phyloP scores from a whole-genome alignment of 2,888 invertebrate genomes.

The Plusia festucae region DNA sequence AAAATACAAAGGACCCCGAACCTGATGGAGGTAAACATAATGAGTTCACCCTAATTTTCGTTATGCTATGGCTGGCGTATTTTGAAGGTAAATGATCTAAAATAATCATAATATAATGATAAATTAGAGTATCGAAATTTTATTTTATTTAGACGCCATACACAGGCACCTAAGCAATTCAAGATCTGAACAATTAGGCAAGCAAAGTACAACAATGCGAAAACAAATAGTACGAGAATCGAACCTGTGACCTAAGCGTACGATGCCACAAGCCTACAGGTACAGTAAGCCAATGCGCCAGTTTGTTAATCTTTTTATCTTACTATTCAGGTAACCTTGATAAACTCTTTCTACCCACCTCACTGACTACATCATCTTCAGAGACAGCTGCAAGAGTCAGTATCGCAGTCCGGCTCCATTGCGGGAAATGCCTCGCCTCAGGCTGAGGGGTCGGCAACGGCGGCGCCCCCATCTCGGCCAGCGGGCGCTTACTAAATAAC shows the following conservation, averaged over 20 bases:
- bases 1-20: background rate
- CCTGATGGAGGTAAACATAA: background rate
- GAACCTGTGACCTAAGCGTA: background rate
- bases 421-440: conserved; percentile 73
- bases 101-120: too few species aligned
- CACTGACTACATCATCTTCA: conserved; percentile 64
- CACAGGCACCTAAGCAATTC: too few species aligned
- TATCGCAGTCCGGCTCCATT: conserved; percentile 80
- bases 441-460: conserved; percentile 63
- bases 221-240: background rate
- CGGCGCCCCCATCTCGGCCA: conserved; percentile 73
- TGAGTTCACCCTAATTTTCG: too few species aligned
- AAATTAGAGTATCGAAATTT: background rate
- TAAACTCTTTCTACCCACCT: conserved; percentile 55
- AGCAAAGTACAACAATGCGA: too few species aligned
- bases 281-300: background rate
- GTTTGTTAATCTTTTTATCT: background rate
- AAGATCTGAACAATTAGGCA: too few species aligned
- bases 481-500: conserved; percentile 68
- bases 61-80: too few species aligned
- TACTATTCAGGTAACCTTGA: background rate
- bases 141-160: too few species aligned
- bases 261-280: background rate
- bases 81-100: too few species aligned
- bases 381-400: conserved; percentile 67